phyloP scores from a whole-genome alignment of 2,797 vertebrate genomes.

The Platyrinchus mystaceus region DNA sequence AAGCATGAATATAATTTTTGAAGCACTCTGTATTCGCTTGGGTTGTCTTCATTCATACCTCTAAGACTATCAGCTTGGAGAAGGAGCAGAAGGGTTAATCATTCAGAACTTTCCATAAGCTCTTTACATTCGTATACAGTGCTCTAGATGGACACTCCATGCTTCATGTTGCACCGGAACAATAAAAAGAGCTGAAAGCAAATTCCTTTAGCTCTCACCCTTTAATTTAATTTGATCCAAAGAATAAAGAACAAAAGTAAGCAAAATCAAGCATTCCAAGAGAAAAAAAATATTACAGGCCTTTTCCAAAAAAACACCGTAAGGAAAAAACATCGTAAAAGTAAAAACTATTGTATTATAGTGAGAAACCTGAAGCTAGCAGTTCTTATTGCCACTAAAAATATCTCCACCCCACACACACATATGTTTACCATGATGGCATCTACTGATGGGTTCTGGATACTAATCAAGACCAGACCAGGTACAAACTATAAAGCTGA shows the following conservation, averaged over 20 bases:
- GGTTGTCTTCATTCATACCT: background rate
- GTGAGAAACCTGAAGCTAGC: background rate
- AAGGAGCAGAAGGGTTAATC: background rate
- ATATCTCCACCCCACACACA: background rate
- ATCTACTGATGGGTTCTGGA: background rate
- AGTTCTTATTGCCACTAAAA: background rate
- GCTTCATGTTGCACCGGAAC: background rate
- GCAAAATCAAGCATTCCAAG: background rate
- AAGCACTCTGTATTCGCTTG: background rate
- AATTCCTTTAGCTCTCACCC: background rate
- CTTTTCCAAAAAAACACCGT: background rate
- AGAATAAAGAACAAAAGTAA: background rate
- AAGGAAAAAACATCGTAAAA: background rate
- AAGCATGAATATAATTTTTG: background rate
- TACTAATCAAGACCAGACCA: constrained; percentile 19
- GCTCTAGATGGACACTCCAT: background rate
- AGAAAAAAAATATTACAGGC: background rate
- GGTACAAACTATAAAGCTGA: constrained; percentile 9
- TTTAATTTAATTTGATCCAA: background rate
- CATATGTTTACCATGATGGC: background rate
- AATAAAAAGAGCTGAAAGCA: background rate
- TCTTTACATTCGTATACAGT: background rate
- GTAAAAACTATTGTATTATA: background rate
- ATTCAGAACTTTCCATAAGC: background rate
- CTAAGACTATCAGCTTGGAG: background rate